Percentiles rank a stretch among this genome's conserved stretches.
Evolutionary conservation across 2,888 invertebrate species (phyloP).

Genomic region (Nephrocerus scutellatus): DNA sequence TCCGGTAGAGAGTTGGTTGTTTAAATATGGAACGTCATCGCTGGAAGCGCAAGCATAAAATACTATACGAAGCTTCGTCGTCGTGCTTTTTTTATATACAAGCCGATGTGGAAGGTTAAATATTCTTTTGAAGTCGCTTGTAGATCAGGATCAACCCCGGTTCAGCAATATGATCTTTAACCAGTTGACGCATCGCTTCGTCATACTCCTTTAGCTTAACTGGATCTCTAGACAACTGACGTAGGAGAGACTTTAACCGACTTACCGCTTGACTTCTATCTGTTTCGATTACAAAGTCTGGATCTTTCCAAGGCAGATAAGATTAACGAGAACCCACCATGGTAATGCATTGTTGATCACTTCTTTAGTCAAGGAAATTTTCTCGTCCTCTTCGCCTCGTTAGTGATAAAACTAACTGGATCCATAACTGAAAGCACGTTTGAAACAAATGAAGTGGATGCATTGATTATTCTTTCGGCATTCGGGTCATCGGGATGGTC

Average conservation of each 20-base stretch:
- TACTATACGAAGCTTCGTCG: slow-evolving; percentile 4
- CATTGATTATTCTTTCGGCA: background rate
- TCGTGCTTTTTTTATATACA: slow-evolving; percentile 2
- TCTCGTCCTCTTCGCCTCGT: slow-evolving; percentile 3
- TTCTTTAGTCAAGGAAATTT: background rate
- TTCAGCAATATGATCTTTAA: no score
- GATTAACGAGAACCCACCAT: slow-evolving; percentile 2
- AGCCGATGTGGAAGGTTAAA: slow-evolving; percentile 5
- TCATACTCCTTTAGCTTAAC: slow-evolving; percentile 4
- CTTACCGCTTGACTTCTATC: slow-evolving; percentile 4
- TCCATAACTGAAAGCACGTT: background rate
- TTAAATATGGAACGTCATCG: background rate
- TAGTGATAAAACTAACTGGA: background rate
- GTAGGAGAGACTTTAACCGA: background rate
- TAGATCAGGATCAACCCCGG: slow-evolving; percentile 4
- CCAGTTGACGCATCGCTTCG: background rate
- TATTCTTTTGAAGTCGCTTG: slow-evolving; percentile 2
- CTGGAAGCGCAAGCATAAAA: slow-evolving; percentile 1
- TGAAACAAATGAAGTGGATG: background rate
- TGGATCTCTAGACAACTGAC: slow-evolving; percentile 3
- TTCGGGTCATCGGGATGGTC: background rate
- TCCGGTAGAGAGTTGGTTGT: slow-evolving; percentile 6
- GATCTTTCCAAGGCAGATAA: slow-evolving; percentile 3
- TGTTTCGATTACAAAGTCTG: background rate
- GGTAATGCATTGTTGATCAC: slow-evolving; percentile 6